Conservation (phyloP, 35 echinoderm and acorn worm genomes). For the Ptychodera flava region DNA sequence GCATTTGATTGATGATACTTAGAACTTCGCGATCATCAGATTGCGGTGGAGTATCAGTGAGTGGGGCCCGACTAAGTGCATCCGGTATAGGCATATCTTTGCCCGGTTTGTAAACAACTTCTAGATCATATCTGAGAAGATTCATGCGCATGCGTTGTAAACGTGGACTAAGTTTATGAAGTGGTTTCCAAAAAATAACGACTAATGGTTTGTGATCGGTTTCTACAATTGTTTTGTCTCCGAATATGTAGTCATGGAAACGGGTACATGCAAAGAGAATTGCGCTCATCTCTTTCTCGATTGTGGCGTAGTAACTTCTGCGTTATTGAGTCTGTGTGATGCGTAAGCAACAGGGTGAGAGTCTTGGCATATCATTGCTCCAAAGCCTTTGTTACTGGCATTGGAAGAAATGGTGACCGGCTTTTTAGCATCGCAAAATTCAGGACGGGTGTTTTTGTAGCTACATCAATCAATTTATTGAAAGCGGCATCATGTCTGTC, state of each 20-base stretch:
- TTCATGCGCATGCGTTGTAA: slow-evolving; percentile 35
- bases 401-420: not conserved
- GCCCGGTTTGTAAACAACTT: slow-evolving; percentile 16
- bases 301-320: slow-evolving; percentile 21
- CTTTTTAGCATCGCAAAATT: slow-evolving; percentile 4
- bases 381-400: slow-evolving; percentile 32
- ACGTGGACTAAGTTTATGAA: slow-evolving; percentile 44
- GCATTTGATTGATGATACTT: slow-evolving; percentile 17
- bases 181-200: slow-evolving; percentile 48
- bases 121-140: slow-evolving; percentile 31
- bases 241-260: slow-evolving; percentile 41
- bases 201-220: slow-evolving; percentile 66
- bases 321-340: slow-evolving; percentile 13
- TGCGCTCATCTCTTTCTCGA: slow-evolving; percentile 36
- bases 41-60: not conserved
- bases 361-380: slow-evolving; percentile 25
- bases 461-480: too few relatives aligned
- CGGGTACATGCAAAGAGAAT: slow-evolving; percentile 25
- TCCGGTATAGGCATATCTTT: slow-evolving; percentile 27
- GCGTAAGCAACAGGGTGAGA: slow-evolving; percentile 39
- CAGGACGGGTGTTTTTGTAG: too few relatives aligned
- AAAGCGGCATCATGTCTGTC: slow-evolving; percentile 21
- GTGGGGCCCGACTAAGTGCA: slow-evolving; percentile 13
- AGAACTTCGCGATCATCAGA: not conserved
- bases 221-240: slow-evolving; percentile 21